phyloP scores from a whole-genome alignment of 2,797 vertebrate species.

The Catamblyrhynchus diadema region DNA sequence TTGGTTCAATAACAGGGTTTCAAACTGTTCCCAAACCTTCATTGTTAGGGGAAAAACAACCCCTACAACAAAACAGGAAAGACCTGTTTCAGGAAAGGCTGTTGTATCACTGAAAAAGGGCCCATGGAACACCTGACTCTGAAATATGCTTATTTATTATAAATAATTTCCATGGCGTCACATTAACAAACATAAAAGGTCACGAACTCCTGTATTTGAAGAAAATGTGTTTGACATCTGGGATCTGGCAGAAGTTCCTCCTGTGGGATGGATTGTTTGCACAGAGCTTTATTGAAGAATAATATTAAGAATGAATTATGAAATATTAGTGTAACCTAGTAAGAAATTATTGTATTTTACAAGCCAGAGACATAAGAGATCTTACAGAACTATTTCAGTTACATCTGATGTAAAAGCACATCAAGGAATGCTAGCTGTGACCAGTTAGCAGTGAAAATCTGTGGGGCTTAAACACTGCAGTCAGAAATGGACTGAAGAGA shows the following conservation, averaged over 20 bases:
- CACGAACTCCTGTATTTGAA: slow-evolving; percentile 70
- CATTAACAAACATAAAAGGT: slow-evolving; percentile 70
- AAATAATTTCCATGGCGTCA: slow-evolving; percentile 70
- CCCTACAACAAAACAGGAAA: background rate
- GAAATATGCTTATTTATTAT: slow-evolving; percentile 51
- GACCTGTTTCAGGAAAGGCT: slow-evolving; percentile 43
- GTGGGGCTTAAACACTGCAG: background rate
- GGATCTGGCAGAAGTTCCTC: slow-evolving; percentile 67
- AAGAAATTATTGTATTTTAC: slow-evolving; percentile 49
- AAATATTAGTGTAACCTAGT: slow-evolving; percentile 72
- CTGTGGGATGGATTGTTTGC: slow-evolving; percentile 70
- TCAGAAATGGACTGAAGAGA: background rate
- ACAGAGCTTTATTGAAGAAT: slow-evolving; percentile 70
- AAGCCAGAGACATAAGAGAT: slow-evolving; percentile 53
- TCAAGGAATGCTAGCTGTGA: background rate
- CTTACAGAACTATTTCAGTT: slow-evolving; percentile 33
- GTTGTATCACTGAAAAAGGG: slow-evolving; percentile 1
- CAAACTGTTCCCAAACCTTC: background rate
- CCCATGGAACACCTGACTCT: slow-evolving; percentile 42
- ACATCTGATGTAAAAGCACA: slow-evolving; percentile 14
- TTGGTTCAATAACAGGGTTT: slow-evolving; percentile 16
- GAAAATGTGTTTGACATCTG: slow-evolving; percentile 75
- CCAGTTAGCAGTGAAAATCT: background rate
- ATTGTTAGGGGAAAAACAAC: background rate
- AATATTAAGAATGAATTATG: slow-evolving; percentile 65